Conservation (phyloP, 1,140 invertebrate genomes). For the Nylanderia fulva region DNA sequence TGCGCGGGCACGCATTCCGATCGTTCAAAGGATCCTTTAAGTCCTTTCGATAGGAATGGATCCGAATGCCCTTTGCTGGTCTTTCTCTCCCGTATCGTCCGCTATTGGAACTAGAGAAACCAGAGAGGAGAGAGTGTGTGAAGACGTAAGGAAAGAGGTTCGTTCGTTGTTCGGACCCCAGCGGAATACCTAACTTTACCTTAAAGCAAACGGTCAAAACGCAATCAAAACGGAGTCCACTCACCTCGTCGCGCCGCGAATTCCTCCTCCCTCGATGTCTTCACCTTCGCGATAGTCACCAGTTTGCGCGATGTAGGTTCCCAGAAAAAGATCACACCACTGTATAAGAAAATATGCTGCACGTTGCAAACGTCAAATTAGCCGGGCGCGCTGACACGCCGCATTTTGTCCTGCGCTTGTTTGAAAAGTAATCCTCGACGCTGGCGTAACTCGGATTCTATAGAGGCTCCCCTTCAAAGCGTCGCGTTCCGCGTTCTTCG, state of each 20-base stretch:
- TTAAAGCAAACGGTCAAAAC: conserved; percentile 43
- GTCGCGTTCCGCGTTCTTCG: not conserved
- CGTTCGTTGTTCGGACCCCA: conserved; percentile 29
- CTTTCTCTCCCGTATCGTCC: conserved; percentile 59
- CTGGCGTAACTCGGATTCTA: not conserved
- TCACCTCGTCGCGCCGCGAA: conserved; percentile 59
- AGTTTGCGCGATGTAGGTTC: no score
- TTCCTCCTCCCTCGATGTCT: conserved; percentile 45
- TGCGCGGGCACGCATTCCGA: conserved; percentile 58
- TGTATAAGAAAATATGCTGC: not conserved
- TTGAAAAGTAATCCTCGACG: conserved; percentile 57
- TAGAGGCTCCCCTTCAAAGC: not conserved
- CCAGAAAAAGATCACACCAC: not conserved
- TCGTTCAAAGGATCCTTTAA: conserved; percentile 45
- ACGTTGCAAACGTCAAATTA: conserved; percentile 61
- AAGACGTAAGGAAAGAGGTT: conserved; percentile 6
- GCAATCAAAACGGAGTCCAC: conserved; percentile 52
- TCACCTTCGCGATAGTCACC: conserved; percentile 53
- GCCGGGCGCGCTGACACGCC: conserved; percentile 34
- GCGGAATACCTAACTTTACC: conserved; percentile 65
- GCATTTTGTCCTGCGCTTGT: conserved; percentile 56
- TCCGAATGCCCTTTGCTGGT: conserved; percentile 41
- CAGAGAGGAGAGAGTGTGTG: not conserved
- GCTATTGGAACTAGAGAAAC: not conserved
- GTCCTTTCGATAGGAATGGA: conserved; percentile 33